Conservation (phyloP, 2,797 vertebrate genomes). For the Malurus splendens region DNA sequence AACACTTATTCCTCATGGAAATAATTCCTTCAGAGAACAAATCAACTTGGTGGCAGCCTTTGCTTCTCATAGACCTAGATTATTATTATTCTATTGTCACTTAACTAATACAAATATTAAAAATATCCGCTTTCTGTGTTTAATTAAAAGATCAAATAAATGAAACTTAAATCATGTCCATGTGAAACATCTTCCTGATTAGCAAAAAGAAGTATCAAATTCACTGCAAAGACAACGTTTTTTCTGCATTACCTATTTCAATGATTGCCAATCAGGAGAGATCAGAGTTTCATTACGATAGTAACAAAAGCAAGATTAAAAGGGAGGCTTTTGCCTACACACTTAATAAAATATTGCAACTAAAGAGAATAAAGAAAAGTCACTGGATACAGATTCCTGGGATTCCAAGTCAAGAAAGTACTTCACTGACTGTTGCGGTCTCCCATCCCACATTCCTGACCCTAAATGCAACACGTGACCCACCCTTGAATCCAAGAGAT, state of each 20-base stretch:
- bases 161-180: background rate
- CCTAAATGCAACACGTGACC: background rate
- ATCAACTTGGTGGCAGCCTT: background rate
- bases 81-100: background rate
- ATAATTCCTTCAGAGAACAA: background rate
- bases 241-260: background rate
- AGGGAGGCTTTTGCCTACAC: background rate
- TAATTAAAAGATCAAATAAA: background rate
- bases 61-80: background rate
- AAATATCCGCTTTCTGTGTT: fast-evolving
- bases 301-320: background rate
- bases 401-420: background rate
- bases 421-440: background rate
- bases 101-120: background rate
- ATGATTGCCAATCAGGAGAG: background rate
- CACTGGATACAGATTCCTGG: background rate
- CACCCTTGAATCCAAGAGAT: fast-evolving
- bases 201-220: background rate
- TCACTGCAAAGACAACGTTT: background rate
- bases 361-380: background rate
- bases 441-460: background rate
- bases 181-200: background rate
- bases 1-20: fast-evolving
- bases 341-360: background rate
- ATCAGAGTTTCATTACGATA: background rate